Percentiles rank a stretch among this genome's conserved stretches.
Conservation (phyloP, 1,140 invertebrate species). For the Trichonephila clavata region DNA sequence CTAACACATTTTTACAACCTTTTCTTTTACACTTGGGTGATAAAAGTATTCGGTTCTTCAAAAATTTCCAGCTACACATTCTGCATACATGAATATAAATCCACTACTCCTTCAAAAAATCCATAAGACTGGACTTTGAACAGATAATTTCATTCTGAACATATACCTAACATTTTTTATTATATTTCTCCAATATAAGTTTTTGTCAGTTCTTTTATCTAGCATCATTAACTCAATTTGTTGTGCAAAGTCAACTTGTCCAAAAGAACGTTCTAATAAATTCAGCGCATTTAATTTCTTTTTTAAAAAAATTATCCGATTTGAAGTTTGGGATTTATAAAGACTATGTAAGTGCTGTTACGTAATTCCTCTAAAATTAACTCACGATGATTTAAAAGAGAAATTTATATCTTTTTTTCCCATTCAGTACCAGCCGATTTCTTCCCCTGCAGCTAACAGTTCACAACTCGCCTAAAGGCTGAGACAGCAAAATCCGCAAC, state of each 20-base stretch:
- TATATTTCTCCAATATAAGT: neutral
- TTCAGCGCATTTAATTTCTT: no score
- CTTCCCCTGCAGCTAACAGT: neutral
- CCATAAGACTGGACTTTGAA: neutral
- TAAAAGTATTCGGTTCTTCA: neutral
- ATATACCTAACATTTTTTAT: neutral
- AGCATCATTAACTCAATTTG: neutral
- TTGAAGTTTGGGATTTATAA: neutral
- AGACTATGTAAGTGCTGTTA: neutral
- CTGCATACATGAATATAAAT: slow-evolving; percentile 34
- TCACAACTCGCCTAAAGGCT: neutral
- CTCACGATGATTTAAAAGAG: neutral
- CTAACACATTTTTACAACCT: neutral
- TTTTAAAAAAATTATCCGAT: no score
- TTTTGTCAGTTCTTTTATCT: neutral
- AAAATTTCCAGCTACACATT: neutral
- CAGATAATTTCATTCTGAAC: slow-evolving; percentile 13
- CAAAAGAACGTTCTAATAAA: no score
- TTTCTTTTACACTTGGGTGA: neutral
- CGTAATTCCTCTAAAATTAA: neutral
- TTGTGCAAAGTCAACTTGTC: neutral
- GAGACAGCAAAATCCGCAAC: neutral
- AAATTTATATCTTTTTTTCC: neutral
- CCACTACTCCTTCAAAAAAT: neutral
- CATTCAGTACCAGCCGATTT: neutral